Conservation (phyloP, 2,888 invertebrate genomes). For the Oasisia sp. region DNA sequence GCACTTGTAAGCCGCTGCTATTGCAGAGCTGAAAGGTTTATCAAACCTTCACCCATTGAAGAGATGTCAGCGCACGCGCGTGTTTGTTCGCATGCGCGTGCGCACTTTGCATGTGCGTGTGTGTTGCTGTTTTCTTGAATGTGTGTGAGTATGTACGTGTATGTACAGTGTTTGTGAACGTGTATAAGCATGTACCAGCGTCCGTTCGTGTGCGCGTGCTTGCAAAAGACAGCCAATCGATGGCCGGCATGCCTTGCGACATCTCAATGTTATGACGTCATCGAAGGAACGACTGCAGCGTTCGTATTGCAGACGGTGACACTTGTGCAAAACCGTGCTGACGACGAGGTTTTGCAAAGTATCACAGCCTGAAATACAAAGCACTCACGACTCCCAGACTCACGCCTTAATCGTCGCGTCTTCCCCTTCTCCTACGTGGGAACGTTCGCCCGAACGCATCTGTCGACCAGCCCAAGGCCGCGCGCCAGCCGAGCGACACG, state of each 20-base stretch:
- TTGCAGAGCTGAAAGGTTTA: background rate
- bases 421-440: background rate
- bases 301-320: slow-evolving; percentile 17
- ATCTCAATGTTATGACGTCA: background rate
- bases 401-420: background rate
- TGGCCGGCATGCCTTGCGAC: background rate
- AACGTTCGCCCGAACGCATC: background rate
- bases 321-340: slow-evolving; percentile 17
- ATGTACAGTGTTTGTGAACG: background rate
- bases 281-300: background rate
- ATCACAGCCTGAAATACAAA: slow-evolving; percentile 17
- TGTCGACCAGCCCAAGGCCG: background rate
- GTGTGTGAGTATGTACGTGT: background rate
- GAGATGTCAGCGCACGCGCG: background rate
- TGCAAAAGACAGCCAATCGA: background rate
- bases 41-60: background rate
- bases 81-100: background rate
- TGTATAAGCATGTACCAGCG: background rate
- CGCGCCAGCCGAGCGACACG: background rate
- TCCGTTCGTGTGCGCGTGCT: background rate
- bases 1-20: background rate
- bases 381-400: background rate
- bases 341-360: background rate
- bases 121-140: background rate
- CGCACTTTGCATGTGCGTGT: background rate